These are phyloP conservation scores for Scrobipalpa costella DNA, from an alignment of 2,888 invertebrate genomes.

Conservation along the genomic window DNA sequence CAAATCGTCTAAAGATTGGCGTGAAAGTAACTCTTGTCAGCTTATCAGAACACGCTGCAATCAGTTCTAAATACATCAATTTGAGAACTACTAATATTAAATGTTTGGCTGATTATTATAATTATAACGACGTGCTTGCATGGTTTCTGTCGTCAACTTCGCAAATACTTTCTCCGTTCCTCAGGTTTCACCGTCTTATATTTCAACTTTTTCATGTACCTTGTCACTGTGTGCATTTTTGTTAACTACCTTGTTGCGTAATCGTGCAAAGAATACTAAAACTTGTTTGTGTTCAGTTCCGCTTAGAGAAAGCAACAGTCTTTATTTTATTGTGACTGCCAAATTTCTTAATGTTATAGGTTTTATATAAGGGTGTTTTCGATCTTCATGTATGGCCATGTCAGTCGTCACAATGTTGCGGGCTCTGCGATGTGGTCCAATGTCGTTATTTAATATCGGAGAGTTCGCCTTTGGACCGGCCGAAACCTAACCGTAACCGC, in stretches of 20 bases:
- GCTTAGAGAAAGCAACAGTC: slow-evolving; percentile 65
- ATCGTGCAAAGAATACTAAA: slow-evolving; percentile 56
- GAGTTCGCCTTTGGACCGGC: slow-evolving; percentile 58
- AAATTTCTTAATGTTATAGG: background rate
- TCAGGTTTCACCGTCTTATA: slow-evolving; percentile 51
- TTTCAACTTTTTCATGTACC: slow-evolving; percentile 60
- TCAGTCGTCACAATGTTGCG: slow-evolving; percentile 31
- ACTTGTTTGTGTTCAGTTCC: slow-evolving; percentile 60
- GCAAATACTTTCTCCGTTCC: slow-evolving; percentile 62
- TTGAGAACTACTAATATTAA: background rate
- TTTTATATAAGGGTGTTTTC: slow-evolving; percentile 1
- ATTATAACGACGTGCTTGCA: slow-evolving; percentile 42
- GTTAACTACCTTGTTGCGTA: slow-evolving; percentile 66
- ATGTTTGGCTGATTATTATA: slow-evolving; percentile 28
- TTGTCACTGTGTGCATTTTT: slow-evolving; percentile 56
- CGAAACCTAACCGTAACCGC: slow-evolving; percentile 66
- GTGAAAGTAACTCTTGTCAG: slow-evolving; percentile 44
- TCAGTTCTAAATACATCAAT: background rate
- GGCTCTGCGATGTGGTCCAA: slow-evolving; percentile 47
- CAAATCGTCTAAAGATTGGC: slow-evolving; percentile 42
- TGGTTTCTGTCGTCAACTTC: slow-evolving; percentile 42
- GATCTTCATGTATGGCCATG: slow-evolving; percentile 22
- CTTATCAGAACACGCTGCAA: slow-evolving; percentile 25
- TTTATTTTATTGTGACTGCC: slow-evolving; percentile 48
- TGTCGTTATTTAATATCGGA: slow-evolving; percentile 55